Evolutionary conservation across 2,113 vertebrate species (phyloP), one percentile per base, ranked within the genome.

Genomic region (Uropsilus gracilis): DNA sequence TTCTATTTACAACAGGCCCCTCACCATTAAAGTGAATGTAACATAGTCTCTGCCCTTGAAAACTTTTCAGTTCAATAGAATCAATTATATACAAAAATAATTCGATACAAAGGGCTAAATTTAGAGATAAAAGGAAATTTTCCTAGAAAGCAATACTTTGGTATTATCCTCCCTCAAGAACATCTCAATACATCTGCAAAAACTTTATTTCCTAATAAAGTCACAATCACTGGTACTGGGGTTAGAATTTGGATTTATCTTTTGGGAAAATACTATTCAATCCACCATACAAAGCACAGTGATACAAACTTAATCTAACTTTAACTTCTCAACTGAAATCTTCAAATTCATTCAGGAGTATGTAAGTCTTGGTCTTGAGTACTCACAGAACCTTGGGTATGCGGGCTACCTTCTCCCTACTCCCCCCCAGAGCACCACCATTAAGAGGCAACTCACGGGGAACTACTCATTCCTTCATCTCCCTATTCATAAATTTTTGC

Each of bases 151-250:
- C 22, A 50, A 80, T 17, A 80, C n/a, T n/a, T n/a, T 80, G 73
- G 39, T 32, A 90, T 50, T 44, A 90, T 57, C 37, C 55, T 13
- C 18, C 44, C 80, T 73, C 48, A 69, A 69, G 26, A 76, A 89
- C 72, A 82, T n/a, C 50, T 72, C 73, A 92, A 71, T 68, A 61
- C 2, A 93, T 57, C 78, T 73, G 32, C 68, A 88, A 81, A 88
- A 53, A 86, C n/a, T 11, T 16, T 66, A 37, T 86, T 89, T 93
- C 63, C 50, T 91, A 76, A 66, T 57, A 91, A 68, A 59, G 2
- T 34, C 57, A 61, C 18, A 69, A 44, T 68, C 55, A 86, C 26
- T 42, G n/a, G 16, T 34, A 22, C 73, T 63, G 53, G 66, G 64
- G 32, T 42, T 66, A 61, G 37, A 9, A 83, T 9, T 57, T 73